Percentiles rank a stretch among this genome's conserved stretches.
phyloP scores from a whole-genome alignment of 2,797 vertebrate species.

The Tapera naevia region DNA sequence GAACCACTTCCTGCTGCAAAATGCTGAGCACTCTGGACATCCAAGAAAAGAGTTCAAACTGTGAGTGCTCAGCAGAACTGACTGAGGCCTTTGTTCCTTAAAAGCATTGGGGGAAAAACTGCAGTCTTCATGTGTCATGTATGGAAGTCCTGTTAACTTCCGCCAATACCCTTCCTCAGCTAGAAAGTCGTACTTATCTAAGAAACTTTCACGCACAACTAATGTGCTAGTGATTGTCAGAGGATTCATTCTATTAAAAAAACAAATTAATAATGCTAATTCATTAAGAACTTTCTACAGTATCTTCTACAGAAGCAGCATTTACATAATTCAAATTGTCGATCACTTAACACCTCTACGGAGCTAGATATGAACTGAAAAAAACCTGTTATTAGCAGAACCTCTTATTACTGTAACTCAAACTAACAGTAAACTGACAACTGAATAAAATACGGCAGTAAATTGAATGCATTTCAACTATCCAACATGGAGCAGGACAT shows the following conservation, averaged over 20 bases:
- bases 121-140: accelerated
- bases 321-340: not conserved
- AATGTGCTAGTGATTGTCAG: not conserved
- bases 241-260: not conserved
- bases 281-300: not conserved
- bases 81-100: not conserved
- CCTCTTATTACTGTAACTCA: not conserved
- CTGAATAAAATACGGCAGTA: not conserved
- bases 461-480: not conserved
- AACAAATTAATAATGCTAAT: not conserved
- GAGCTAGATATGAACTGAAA: not conserved
- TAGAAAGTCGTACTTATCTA: not conserved
- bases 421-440: not conserved
- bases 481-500: not conserved
- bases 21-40: not conserved
- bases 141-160: not conserved
- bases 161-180: accelerated
- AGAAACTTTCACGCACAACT: not conserved
- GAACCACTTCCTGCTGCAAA: not conserved
- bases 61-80: not conserved
- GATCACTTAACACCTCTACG: not conserved
- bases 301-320: not conserved
- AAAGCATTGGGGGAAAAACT: not conserved
- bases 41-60: not conserved
- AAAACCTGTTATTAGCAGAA: not conserved